phyloP scores from a whole-genome alignment of 2,113 vertebrate genomes.

The Diadophis punctatus region DNA sequence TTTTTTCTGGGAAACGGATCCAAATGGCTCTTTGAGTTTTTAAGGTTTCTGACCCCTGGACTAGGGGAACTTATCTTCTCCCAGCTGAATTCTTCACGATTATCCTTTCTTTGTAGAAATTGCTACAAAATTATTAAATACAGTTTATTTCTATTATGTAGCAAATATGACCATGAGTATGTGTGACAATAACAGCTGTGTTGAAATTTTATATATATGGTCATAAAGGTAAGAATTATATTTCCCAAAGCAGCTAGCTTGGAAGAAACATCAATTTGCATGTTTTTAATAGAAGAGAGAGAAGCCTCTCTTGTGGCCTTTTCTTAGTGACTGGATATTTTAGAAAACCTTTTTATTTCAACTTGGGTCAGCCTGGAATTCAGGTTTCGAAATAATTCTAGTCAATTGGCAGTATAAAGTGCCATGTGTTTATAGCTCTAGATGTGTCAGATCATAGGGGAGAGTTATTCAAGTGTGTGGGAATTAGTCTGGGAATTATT shows the following conservation, averaged over 20 bases:
- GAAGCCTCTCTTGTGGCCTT: too few species aligned
- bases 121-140: not conserved
- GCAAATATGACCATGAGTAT: not conserved
- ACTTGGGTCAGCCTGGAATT: not conserved
- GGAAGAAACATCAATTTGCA: not conserved
- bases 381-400: not conserved
- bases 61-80: not conserved
- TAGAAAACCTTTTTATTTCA: not conserved
- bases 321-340: not conserved
- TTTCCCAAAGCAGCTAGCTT: not conserved
- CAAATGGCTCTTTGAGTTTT: too few species aligned
- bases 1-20: too few species aligned
- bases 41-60: too few species aligned
- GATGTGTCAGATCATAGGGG: not conserved
- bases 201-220: not conserved
- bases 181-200: not conserved
- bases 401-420: not conserved
- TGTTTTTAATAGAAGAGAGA: not conserved
- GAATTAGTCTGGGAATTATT: not conserved
- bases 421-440: not conserved
- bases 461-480: not conserved
- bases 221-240: not conserved
- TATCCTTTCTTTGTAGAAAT: not conserved
- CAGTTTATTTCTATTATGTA: not conserved
- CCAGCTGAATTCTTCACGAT: not conserved